These are phyloP conservation scores for Onychomys torridus DNA, from an alignment of 2,797 vertebrate genomes.

Conservation along the genomic window DNA sequence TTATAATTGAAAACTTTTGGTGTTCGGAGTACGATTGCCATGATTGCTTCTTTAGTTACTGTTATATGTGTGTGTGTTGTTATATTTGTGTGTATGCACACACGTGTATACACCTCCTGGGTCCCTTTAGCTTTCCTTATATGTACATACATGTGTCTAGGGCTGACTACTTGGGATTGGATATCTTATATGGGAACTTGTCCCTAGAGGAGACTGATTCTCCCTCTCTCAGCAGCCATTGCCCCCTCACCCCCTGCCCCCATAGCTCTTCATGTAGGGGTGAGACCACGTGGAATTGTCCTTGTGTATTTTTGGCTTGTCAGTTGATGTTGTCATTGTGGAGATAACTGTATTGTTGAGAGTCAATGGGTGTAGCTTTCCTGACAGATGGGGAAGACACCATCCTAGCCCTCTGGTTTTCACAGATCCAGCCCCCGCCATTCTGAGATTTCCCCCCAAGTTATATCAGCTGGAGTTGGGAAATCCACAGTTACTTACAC, in stretches of 20 bases:
- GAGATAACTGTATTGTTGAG: background rate
- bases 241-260: background rate
- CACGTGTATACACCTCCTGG: background rate
- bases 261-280: background rate
- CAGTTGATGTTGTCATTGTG: background rate
- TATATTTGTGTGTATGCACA: background rate
- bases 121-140: background rate
- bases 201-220: background rate
- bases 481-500: background rate
- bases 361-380: background rate
- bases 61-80: background rate
- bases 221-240: background rate
- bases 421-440: background rate
- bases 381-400: background rate
- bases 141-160: background rate
- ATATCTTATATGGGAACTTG: background rate
- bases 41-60: background rate
- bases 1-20: constrained; percentile 41
- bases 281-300: background rate
- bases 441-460: background rate
- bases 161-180: background rate
- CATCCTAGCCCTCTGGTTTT: background rate
- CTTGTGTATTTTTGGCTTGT: background rate
- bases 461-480: background rate
- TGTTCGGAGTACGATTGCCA: background rate